phyloP scores from a whole-genome alignment of 2,113 vertebrate species.

The Sprattus sprattus region DNA sequence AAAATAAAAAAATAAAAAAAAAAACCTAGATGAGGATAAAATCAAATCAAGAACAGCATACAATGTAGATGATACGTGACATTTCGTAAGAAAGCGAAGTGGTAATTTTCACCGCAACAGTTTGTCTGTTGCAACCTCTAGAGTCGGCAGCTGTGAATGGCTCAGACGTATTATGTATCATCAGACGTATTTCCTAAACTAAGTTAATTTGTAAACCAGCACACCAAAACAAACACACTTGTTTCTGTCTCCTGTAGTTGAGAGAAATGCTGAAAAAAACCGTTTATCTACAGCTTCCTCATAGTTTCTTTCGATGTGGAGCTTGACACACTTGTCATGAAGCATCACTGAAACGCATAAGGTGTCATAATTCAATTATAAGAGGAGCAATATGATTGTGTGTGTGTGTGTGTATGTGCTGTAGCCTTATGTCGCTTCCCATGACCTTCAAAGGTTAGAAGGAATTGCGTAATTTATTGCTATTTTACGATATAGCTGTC shows the following conservation, averaged over 20 bases:
- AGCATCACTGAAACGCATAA: neutral
- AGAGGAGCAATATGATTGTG: neutral
- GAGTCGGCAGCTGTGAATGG: neutral
- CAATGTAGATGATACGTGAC: too few species aligned
- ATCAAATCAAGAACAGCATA: too few species aligned
- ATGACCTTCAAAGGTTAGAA: neutral
- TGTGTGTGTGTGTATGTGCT: neutral
- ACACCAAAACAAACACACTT: conserved; percentile 42
- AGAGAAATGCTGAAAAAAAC: too few species aligned
- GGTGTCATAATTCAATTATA: neutral
- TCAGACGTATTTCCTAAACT: neutral
- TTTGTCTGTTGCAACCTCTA: neutral
- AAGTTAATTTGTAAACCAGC: conserved; percentile 34
- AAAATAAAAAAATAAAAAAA: too few species aligned
- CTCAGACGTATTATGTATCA: neutral
- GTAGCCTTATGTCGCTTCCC: neutral
- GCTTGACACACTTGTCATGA: neutral
- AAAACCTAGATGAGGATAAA: too few species aligned
- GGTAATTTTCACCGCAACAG: too few species aligned
- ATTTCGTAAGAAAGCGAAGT: too few species aligned
- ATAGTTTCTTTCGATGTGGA: too few species aligned
- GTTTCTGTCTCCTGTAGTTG: neutral
- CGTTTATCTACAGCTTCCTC: too few species aligned
- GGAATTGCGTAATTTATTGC: neutral
- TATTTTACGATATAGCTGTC: neutral